phyloP scores from a whole-genome alignment of 1,140 invertebrate species.

The Luehdorfia chinensis region DNA sequence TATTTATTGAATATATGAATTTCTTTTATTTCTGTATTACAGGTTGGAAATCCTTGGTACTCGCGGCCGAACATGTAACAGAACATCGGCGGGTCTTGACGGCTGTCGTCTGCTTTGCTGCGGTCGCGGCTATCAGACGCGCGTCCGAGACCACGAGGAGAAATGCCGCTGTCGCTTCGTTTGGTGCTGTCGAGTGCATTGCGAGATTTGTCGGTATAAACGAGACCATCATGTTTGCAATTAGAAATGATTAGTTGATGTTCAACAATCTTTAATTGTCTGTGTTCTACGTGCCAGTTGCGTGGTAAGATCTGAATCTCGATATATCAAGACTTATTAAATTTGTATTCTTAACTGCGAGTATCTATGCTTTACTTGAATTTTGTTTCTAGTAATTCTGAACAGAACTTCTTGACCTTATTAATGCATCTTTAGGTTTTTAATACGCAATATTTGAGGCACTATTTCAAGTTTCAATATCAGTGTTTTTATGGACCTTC shows the following conservation, averaged over 20 bases:
- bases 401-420: no score
- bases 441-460: no score
- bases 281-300: not conserved
- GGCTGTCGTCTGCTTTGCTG: slow-evolving; percentile 93
- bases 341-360: no score
- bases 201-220: slow-evolving; percentile 88
- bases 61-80: slow-evolving; percentile 88
- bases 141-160: slow-evolving; percentile 89
- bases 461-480: no score
- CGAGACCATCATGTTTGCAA: slow-evolving; percentile 93
- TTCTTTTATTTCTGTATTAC: no score
- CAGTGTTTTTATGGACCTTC: no score
- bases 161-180: slow-evolving; percentile 96
- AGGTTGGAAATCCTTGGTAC: slow-evolving; percentile 81
- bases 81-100: slow-evolving; percentile 87
- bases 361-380: no score
- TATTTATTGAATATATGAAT: no score
- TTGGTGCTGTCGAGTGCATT: slow-evolving; percentile 95
- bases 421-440: no score
- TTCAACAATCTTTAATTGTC: not conserved
- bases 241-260: slow-evolving; percentile 51
- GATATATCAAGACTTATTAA: slow-evolving; percentile 7
- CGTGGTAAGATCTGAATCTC: slow-evolving; percentile 6
- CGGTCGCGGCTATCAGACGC: slow-evolving; percentile 93
- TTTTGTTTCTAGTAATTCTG: no score